These are phyloP conservation scores for Agriotes lineatus DNA, from an alignment of 2,888 invertebrate species.

Conservation along the genomic window DNA sequence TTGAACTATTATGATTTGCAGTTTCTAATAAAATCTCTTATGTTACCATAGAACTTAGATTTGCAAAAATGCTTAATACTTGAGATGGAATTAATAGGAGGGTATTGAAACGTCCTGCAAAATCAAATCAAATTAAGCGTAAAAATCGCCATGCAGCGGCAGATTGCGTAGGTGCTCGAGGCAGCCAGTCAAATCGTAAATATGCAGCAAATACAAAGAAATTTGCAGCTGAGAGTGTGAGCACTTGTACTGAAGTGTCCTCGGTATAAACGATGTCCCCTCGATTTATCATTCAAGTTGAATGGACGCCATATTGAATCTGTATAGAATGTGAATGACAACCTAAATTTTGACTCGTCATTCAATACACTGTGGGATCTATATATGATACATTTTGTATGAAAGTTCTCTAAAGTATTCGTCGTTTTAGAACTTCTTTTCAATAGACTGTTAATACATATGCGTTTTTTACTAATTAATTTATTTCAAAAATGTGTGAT, in stretches of 20 bases:
- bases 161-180: slow-evolving; percentile 31
- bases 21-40: too few relatives aligned
- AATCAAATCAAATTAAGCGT: slow-evolving; percentile 11
- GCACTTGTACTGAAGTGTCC: slow-evolving; percentile 41
- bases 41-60: too few relatives aligned
- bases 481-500: too few relatives aligned
- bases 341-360: slow-evolving; percentile 43
- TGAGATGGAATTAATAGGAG: background rate
- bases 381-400: slow-evolving; percentile 4
- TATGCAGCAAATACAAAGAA: slow-evolving; percentile 39
- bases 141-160: background rate
- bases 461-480: too few relatives aligned
- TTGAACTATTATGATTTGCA: too few relatives aligned
- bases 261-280: slow-evolving; percentile 49
- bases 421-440: too few relatives aligned
- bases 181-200: slow-evolving; percentile 25
- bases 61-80: too few relatives aligned
- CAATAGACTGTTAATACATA: too few relatives aligned
- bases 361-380: slow-evolving; percentile 34
- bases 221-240: slow-evolving; percentile 41
- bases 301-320: slow-evolving; percentile 45
- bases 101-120: background rate
- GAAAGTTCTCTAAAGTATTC: too few relatives aligned
- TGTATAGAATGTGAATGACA: slow-evolving; percentile 47
- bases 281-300: slow-evolving; percentile 49